These are phyloP conservation scores for Thereva unica DNA, from an alignment of 2,888 invertebrate species.

Conservation along the genomic window DNA sequence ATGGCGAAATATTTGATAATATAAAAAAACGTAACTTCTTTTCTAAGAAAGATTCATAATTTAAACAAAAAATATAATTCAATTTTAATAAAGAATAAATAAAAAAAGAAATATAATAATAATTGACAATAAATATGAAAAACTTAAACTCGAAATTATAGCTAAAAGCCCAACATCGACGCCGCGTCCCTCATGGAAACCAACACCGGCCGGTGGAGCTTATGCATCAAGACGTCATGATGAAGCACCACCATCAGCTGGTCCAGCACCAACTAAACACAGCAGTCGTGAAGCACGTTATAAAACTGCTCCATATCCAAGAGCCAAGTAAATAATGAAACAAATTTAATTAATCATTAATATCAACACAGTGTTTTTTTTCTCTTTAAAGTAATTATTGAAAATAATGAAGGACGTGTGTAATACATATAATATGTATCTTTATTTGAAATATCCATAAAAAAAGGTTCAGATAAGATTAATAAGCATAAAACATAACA, in stretches of 20 bases:
- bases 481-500: too few species aligned
- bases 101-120: constrained; percentile 34
- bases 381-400: too few species aligned
- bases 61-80: constrained; percentile 17
- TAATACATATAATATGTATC: too few species aligned
- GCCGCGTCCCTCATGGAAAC: constrained; percentile 43
- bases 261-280: constrained; percentile 34
- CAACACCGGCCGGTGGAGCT: constrained; percentile 33
- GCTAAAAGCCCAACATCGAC: constrained; percentile 37
- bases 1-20: background rate
- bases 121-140: constrained; percentile 33
- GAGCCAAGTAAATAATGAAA: constrained; percentile 51
- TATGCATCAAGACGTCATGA: constrained; percentile 42
- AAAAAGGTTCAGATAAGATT: too few species aligned
- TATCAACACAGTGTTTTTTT: too few species aligned
- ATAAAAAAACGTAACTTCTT: background rate
- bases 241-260: constrained; percentile 29
- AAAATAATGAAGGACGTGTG: too few species aligned
- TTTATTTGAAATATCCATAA: too few species aligned
- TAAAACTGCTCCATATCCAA: constrained; percentile 64
- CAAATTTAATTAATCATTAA: background rate
- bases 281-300: constrained; percentile 58
- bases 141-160: constrained; percentile 30
- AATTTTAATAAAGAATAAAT: constrained; percentile 23
- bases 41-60: constrained; percentile 3